Conservation (phyloP, 2,888 invertebrate genomes). For the Lamproptera curius region DNA sequence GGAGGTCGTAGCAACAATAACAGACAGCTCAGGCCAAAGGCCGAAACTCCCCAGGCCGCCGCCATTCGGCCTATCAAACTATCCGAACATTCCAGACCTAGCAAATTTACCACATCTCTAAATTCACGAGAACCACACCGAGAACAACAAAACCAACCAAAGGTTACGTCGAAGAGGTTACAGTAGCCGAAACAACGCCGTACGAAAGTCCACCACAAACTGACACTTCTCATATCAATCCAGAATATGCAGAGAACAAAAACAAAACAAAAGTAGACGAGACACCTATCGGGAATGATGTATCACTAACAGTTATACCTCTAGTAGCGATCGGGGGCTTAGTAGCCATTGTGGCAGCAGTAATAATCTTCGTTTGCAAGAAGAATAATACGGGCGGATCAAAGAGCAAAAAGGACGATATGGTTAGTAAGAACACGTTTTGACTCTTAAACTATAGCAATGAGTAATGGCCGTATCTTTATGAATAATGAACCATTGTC, state of each 20-base stretch:
- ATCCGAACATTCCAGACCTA: constrained; percentile 31
- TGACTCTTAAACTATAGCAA: constrained; percentile 2
- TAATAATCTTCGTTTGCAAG: constrained; percentile 84
- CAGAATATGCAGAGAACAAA: constrained; percentile 36
- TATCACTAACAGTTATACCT: constrained; percentile 82
- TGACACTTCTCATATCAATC: constrained; percentile 40
- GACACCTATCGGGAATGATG: constrained; percentile 58
- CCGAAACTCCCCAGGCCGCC: constrained; percentile 52
- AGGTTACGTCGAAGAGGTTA: constrained; percentile 40
- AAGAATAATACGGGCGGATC: constrained; percentile 81
- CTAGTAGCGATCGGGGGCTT: constrained; percentile 84
- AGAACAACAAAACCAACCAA: constrained; percentile 53
- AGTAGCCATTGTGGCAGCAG: constrained; percentile 81
- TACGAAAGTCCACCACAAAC: constrained; percentile 42
- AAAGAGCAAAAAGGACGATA: constrained; percentile 85
- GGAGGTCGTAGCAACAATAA: constrained; percentile 60
- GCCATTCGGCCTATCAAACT: constrained; percentile 41
- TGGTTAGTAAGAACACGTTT: constrained; percentile 73
- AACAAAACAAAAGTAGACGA: constrained; percentile 50
- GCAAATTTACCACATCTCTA: constrained; percentile 35
- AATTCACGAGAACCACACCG: constrained; percentile 41
- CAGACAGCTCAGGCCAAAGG: constrained; percentile 47
- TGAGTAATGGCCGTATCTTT: constrained; percentile 8
- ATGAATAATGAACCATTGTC: constrained; percentile 10
- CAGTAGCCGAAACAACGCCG: constrained; percentile 54